Conservation (phyloP, 2,888 invertebrate species). For the Geotrupes spiniger region DNA sequence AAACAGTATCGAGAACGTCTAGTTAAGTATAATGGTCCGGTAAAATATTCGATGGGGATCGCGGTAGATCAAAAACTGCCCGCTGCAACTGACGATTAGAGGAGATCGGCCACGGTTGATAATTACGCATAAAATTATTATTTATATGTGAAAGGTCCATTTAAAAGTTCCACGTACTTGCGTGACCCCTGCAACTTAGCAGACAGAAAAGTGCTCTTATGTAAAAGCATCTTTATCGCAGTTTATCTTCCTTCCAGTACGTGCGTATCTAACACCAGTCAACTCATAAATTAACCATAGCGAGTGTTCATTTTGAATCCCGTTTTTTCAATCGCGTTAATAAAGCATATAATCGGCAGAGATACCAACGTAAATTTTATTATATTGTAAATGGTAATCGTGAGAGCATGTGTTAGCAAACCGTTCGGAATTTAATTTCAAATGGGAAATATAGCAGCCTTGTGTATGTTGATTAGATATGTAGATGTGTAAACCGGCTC, state of each 20-base stretch:
- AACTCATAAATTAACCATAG: slow-evolving; percentile 38
- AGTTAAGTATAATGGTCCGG: slow-evolving; percentile 5
- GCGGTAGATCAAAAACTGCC: slow-evolving; percentile 21
- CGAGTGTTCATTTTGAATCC: slow-evolving; percentile 33
- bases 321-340: slow-evolving; percentile 35
- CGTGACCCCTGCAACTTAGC: slow-evolving; percentile 36
- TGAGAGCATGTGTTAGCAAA: slow-evolving; percentile 33
- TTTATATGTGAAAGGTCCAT: slow-evolving; percentile 42
- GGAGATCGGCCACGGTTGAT: slow-evolving; percentile 31
- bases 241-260: slow-evolving; percentile 38
- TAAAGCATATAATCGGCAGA: slow-evolving; percentile 38
- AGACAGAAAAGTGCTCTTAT: slow-evolving; percentile 38
- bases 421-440: slow-evolving; percentile 32
- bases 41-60: slow-evolving; percentile 5
- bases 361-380: slow-evolving; percentile 34
- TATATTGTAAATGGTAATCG: slow-evolving; percentile 35
- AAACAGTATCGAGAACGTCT: slow-evolving; percentile 1
- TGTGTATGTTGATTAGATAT: slow-evolving; percentile 30
- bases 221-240: slow-evolving; percentile 40
- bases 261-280: slow-evolving; percentile 42
- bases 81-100: slow-evolving; percentile 32
- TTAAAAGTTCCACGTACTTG: slow-evolving; percentile 41
- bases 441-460: slow-evolving; percentile 28
- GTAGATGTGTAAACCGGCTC: slow-evolving; percentile 30
- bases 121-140: slow-evolving; percentile 39